phyloP scores from a whole-genome alignment of 2,888 invertebrate species.

The Scaptomyza caliginosa region DNA sequence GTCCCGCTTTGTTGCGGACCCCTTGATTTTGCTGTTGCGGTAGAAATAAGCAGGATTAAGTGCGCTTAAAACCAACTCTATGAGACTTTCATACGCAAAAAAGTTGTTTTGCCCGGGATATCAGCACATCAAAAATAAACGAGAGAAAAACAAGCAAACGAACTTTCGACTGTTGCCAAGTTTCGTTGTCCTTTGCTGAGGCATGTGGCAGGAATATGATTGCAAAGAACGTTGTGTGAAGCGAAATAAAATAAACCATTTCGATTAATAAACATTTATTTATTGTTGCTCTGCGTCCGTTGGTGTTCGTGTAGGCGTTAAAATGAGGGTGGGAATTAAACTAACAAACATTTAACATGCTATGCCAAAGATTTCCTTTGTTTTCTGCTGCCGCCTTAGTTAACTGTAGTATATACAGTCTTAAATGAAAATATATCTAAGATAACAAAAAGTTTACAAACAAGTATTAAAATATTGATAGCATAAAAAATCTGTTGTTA shows the following conservation, averaged over 20 bases:
- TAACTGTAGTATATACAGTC: too few relatives aligned
- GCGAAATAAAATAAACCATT: not conserved
- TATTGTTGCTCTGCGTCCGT: slow-evolving; percentile 8
- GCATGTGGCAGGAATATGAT: slow-evolving; percentile 18
- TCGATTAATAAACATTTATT: not conserved
- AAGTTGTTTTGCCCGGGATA: slow-evolving; percentile 12
- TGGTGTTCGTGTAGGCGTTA: slow-evolving; percentile 2
- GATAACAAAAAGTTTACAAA: too few relatives aligned
- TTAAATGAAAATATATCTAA: too few relatives aligned
- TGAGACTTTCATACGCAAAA: slow-evolving; percentile 52
- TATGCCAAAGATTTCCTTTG: slow-evolving; percentile 18
- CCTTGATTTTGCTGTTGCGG: slow-evolving; percentile 33
- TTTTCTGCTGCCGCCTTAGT: not conserved
- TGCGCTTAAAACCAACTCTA: slow-evolving; percentile 65
- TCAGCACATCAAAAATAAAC: slow-evolving; percentile 10
- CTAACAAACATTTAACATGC: slow-evolving; percentile 62
- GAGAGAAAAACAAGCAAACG: not conserved
- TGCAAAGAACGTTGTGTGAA: not conserved
- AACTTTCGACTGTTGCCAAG: not conserved
- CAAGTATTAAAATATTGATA: too few relatives aligned
- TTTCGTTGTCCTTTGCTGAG: slow-evolving; percentile 1
- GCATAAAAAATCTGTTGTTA: too few relatives aligned
- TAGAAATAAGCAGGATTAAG: slow-evolving; percentile 76
- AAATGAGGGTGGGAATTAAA: slow-evolving; percentile 43
- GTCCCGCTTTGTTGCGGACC: too few relatives aligned